Evolutionary conservation across 2,797 vertebrate genomes (phyloP).

Genomic region (Perdix hodgsoniae): DNA sequence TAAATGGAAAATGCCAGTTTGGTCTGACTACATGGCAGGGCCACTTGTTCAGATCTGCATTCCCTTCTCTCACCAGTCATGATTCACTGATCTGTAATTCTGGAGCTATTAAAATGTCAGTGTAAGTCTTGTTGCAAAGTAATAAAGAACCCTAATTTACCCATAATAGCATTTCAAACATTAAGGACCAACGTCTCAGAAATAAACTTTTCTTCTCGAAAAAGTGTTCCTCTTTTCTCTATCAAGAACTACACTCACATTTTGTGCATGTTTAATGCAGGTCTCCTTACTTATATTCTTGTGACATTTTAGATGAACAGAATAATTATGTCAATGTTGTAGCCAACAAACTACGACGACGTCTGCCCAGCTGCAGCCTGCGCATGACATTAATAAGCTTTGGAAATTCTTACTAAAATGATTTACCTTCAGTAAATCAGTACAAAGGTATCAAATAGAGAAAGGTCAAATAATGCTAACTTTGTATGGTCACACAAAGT

Average conservation of each 20-base stretch:
- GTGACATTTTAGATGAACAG: background rate
- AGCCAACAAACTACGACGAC: background rate
- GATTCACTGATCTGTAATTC: background rate
- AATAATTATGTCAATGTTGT: background rate
- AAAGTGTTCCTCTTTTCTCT: background rate
- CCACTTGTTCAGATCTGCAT: conserved; percentile 4
- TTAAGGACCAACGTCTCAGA: background rate
- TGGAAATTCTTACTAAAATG: background rate
- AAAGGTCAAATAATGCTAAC: background rate
- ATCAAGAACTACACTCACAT: background rate
- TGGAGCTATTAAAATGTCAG: conserved; percentile 34
- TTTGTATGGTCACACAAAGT: background rate
- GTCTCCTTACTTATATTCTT: background rate
- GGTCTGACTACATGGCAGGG: background rate
- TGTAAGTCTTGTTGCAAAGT: background rate
- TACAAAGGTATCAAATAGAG: background rate
- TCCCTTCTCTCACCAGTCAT: background rate
- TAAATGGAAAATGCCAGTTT: background rate
- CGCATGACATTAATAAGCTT: background rate
- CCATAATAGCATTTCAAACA: conserved; percentile 26
- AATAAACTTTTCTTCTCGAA: background rate
- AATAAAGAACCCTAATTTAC: conserved; percentile 12
- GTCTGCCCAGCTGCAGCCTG: background rate
- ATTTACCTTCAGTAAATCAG: background rate
- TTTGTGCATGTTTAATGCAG: background rate